Conservation (phyloP, 2,113 vertebrate genomes). For the Petroica traversi region DNA sequence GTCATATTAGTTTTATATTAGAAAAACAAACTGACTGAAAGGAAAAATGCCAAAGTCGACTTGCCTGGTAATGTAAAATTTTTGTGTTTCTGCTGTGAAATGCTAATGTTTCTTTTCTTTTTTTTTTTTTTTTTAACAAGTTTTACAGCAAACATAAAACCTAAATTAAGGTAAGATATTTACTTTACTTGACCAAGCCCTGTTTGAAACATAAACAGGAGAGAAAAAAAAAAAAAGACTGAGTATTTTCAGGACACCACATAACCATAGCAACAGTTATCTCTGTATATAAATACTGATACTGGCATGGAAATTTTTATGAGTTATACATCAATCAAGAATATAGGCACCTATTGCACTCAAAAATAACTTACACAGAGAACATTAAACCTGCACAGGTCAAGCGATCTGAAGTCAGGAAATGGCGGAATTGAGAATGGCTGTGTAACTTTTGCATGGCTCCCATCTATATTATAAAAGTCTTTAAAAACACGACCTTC, state of each 20-base stretch:
- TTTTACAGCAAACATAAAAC: conserved; percentile 63
- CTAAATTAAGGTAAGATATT: conserved; percentile 53
- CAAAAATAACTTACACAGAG: background rate
- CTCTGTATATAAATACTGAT: conserved; percentile 20
- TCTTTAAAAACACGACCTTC: background rate
- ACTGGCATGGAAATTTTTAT: background rate
- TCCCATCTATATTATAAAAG: background rate
- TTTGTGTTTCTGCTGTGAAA: conserved; percentile 61
- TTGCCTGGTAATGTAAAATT: conserved; percentile 55
- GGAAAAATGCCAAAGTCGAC: conserved; percentile 70
- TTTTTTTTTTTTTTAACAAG: background rate
- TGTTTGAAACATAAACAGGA: background rate
- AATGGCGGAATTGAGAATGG: background rate
- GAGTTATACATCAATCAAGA: background rate
- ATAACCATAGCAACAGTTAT: conserved; percentile 26
- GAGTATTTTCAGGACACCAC: background rate
- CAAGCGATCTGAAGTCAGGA: background rate
- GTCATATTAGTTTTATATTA: conserved; percentile 80
- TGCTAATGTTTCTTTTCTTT: background rate
- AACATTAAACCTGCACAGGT: background rate
- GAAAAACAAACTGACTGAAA: conserved; percentile 76
- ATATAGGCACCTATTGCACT: background rate
- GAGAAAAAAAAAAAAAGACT: background rate
- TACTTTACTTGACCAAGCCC: conserved; percentile 29
- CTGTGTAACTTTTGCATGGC: background rate